Conservation (phyloP, 2,888 invertebrate genomes). For the Harpalus rufipes region DNA sequence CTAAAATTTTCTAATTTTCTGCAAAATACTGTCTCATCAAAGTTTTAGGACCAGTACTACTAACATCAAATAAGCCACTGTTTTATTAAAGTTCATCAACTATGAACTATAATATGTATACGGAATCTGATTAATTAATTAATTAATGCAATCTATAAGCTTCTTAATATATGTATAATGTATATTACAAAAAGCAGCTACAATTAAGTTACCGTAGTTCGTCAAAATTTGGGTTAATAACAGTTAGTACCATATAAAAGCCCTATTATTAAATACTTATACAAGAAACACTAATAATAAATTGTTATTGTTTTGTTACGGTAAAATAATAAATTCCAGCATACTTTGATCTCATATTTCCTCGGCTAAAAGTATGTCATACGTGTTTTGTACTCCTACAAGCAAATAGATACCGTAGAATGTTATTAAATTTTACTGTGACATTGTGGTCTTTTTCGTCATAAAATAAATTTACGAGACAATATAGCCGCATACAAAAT, state of each 20-base stretch:
- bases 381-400: not conserved
- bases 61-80: too few species aligned
- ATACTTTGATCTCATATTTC: not conserved
- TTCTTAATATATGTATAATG: not conserved
- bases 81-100: too few species aligned
- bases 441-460: not conserved
- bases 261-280: not conserved
- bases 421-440: slow-evolving; percentile 5
- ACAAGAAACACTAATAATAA: not conserved
- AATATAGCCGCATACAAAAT: not conserved
- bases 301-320: not conserved
- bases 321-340: not conserved
- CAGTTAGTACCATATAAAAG: not conserved
- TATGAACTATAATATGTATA: too few species aligned
- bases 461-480: slow-evolving; percentile 33
- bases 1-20: too few species aligned
- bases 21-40: too few species aligned
- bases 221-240: not conserved
- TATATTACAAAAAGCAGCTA: not conserved
- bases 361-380: not conserved
- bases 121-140: too few species aligned
- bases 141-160: not conserved
- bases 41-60: too few species aligned
- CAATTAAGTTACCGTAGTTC: not conserved
- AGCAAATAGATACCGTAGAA: not conserved